Base-by-base conservation (phyloP, 2,797 vertebrate genomes). In the Ctenosaura bakeri region DNA sequence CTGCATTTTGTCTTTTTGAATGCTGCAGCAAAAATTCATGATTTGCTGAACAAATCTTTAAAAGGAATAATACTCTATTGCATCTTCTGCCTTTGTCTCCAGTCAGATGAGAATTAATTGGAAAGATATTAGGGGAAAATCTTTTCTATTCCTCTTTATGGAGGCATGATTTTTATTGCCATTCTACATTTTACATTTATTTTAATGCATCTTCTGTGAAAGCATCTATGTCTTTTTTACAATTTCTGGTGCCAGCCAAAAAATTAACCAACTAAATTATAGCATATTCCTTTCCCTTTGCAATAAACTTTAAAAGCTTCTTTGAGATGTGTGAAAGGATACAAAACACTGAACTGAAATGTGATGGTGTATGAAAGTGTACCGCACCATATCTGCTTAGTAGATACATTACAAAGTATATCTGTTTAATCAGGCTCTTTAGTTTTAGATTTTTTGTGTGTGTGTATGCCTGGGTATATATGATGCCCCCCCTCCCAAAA, bases 101-200 rank as follows among this genome's bases (percentile, higher is more conserved):
- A 83, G 14, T 38, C 22, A n/a, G 20, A n/a, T 46, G 20, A 32
- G 29, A 90, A 83, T 83, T 90, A 66, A 78, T 84, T 54, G 85
- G 46, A 59, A 59, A 50, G 29, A 46, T 77, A 69, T 78, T 76
- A 84, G n/a, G 42, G 4, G 77, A 0, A 14, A 76, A 69, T 2
- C 32, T 83, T n/a, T 76, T 46, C 71, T 74, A 4, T 18, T 35
- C 71, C 71, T 74, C 62, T 88, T n/a, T 71, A 83, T 32, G 32
- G 26, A 1, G 50, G 18, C 77, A 16, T 71, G 50, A 32, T 78
- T 90, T 87, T 69, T 83, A 66, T 76, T 84, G 35, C 29, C 18
- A 56, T 90, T 77, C 54, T 59, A 18, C 32, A 20, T 77, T 90
- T 90, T 56, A 16, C 18, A 32, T 83, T 83, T 76, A 46, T 90